phyloP scores from a whole-genome alignment of 2,113 vertebrate genomes.

The Malurus cyaneus region DNA sequence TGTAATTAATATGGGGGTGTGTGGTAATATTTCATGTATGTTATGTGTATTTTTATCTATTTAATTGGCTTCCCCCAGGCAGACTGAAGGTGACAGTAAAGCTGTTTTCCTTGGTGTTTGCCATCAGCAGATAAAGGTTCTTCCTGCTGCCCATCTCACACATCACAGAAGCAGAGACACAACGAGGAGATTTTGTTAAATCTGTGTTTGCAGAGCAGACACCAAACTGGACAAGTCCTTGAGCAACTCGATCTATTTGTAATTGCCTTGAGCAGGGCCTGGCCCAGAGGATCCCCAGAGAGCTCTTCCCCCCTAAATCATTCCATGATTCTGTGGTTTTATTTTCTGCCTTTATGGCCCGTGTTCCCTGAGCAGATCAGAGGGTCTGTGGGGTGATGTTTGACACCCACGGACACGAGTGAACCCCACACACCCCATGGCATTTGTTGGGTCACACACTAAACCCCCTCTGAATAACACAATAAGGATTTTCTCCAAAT shows the following conservation, averaged over 20 bases:
- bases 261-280: constrained; percentile 4
- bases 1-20: background rate
- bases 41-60: background rate
- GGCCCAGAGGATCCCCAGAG: background rate
- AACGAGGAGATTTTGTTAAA: background rate
- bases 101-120: background rate
- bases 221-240: background rate
- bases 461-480: background rate
- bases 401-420: background rate
- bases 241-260: background rate
- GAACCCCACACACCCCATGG: background rate
- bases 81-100: background rate
- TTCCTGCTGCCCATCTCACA: background rate
- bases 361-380: background rate
- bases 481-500: background rate
- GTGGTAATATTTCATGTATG: background rate
- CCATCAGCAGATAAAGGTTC: background rate
- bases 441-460: background rate
- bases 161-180: background rate
- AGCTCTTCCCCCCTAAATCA: background rate
- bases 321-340: background rate
- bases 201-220: background rate
- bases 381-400: background rate
- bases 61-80: background rate
- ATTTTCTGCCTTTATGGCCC: background rate